phyloP scores from a whole-genome alignment of 2,797 vertebrate species.

The Melanotaenia boesemani region DNA sequence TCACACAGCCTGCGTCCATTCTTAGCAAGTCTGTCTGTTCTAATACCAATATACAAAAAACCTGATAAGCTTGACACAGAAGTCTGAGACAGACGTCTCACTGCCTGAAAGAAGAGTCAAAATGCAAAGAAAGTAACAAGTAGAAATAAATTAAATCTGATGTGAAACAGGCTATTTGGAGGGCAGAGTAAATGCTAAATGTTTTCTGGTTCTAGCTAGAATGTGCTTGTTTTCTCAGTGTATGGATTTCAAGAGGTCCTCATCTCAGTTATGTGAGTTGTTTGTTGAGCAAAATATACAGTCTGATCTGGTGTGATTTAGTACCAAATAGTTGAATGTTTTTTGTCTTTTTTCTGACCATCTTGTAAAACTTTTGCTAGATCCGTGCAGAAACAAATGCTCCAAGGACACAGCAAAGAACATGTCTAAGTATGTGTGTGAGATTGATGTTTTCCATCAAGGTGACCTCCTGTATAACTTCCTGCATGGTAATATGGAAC shows the following conservation, averaged over 20 bases:
- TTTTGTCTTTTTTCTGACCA: too few species aligned
- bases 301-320: too few species aligned
- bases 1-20: slow-evolving; percentile 44
- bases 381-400: background rate
- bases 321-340: too few species aligned
- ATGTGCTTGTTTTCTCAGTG: too few species aligned
- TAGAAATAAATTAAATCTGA: accelerated
- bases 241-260: too few species aligned
- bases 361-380: too few species aligned
- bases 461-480: slow-evolving; percentile 61
- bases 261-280: too few species aligned
- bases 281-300: too few species aligned
- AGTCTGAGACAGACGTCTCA: slow-evolving; percentile 32
- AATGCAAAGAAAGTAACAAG: background rate
- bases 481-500: slow-evolving; percentile 35
- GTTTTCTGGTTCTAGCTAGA: too few species aligned
- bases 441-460: slow-evolving; percentile 51
- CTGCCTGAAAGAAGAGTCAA: slow-evolving; percentile 13
- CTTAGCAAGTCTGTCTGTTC: slow-evolving; percentile 24
- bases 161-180: background rate
- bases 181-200: background rate
- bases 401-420: background rate
- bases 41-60: slow-evolving; percentile 29
- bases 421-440: slow-evolving; percentile 5
- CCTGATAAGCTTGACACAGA: slow-evolving; percentile 38